phyloP scores from a whole-genome alignment of 1,140 invertebrate species.

The Neelides sp. region DNA sequence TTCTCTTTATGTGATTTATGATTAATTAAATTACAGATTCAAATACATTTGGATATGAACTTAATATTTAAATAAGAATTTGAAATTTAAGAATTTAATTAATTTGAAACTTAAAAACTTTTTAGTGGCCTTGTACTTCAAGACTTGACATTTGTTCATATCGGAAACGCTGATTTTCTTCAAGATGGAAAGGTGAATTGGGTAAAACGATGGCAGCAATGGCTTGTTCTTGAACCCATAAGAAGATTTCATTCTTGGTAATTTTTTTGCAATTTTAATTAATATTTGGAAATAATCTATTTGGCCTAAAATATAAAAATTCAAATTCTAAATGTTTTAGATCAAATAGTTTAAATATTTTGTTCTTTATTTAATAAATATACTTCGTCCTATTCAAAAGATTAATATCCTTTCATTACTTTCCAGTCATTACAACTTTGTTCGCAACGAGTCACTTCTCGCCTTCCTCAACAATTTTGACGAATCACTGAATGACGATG shows the following conservation, averaged over 20 bases:
- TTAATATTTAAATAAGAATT: neutral
- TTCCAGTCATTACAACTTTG: constrained; percentile 64
- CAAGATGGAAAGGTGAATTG: constrained; percentile 86
- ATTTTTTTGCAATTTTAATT: too few species aligned
- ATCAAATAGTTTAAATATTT: constrained; percentile 15
- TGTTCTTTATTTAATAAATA: constrained; percentile 10
- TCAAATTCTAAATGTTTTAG: constrained; percentile 7
- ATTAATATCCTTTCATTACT: constrained; percentile 36
- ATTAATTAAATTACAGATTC: too few species aligned
- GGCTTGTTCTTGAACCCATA: constrained; percentile 94
- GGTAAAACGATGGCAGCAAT: constrained; percentile 95
- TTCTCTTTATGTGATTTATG: too few species aligned
- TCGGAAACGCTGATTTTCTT: constrained; percentile 83
- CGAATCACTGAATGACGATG: constrained; percentile 85
- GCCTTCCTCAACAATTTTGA: constrained; percentile 94
- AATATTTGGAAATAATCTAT: too few species aligned
- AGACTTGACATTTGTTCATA: constrained; percentile 97
- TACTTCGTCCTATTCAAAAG: constrained; percentile 6
- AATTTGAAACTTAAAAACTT: too few species aligned
- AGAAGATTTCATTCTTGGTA: constrained; percentile 85
- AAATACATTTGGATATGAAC: too few species aligned
- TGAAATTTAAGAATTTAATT: constrained; percentile 13
- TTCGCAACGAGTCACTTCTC: constrained; percentile 84
- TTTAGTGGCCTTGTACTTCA: constrained; percentile 89
- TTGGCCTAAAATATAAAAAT: neutral